Conservation (phyloP, 1,140 invertebrate species). For the Drosophila oshimai region DNA sequence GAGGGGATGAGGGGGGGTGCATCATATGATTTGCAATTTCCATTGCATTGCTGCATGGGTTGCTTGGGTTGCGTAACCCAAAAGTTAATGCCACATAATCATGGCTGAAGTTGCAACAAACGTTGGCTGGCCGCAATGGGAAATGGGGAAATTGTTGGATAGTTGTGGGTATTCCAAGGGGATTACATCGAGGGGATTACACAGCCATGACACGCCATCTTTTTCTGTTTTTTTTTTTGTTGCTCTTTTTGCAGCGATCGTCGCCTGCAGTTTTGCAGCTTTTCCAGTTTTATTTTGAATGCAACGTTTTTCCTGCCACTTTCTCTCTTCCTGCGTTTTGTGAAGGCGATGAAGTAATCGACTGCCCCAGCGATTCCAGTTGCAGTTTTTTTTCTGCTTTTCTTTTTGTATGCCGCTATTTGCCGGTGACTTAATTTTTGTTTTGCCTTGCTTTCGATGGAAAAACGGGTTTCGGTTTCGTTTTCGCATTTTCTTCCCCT, state of each 20-base stretch:
- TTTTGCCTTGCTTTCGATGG: constrained; percentile 42
- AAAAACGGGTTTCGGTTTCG: no score
- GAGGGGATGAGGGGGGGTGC: not conserved
- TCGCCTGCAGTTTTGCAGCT: constrained; percentile 19
- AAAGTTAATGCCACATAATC: constrained; percentile 80
- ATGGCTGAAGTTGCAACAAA: constrained; percentile 77
- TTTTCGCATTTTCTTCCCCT: constrained; percentile 60
- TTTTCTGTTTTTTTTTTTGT: no score
- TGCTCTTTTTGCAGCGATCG: no score
- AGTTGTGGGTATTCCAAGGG: not conserved
- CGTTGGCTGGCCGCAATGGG: constrained; percentile 62
- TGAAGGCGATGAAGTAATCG: constrained; percentile 74
- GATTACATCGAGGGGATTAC: no score
- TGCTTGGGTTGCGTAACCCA: constrained; percentile 69
- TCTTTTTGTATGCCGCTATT: constrained; percentile 13
- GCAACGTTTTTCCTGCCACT: constrained; percentile 71
- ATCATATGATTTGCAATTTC: constrained; percentile 78
- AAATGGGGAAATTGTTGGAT: constrained; percentile 68
- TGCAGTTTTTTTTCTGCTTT: constrained; percentile 5
- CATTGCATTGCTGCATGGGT: constrained; percentile 64
- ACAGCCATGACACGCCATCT: constrained; percentile 70
- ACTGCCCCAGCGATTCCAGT: constrained; percentile 10
- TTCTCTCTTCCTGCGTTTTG: constrained; percentile 63
- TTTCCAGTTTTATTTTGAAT: constrained; percentile 1
- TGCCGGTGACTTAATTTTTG: constrained; percentile 71